Conservation (phyloP, 2,888 invertebrate species). For the Eristalinus sepulchralis region DNA sequence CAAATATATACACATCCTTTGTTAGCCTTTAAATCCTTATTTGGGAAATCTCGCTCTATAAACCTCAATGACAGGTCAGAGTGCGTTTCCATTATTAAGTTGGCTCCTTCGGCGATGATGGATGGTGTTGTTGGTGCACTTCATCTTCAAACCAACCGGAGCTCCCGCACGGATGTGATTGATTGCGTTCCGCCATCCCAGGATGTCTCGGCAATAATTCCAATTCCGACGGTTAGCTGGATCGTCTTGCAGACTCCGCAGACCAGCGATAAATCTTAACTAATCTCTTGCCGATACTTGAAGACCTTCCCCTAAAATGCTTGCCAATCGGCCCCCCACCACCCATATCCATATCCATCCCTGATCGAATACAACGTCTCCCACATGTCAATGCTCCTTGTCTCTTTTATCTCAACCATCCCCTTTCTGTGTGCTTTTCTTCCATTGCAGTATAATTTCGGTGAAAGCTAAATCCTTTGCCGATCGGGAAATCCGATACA, state of each 20-base stretch:
- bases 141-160: not conserved
- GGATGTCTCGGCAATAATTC: not conserved
- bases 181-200: not conserved
- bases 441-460: slow-evolving; percentile 91
- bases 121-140: not conserved
- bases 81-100: not conserved
- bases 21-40: too few species aligned
- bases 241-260: not conserved
- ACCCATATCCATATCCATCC: not conserved
- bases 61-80: not conserved
- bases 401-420: not conserved
- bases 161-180: not conserved
- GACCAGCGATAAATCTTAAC: slow-evolving; percentile 25
- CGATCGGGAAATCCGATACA: slow-evolving; percentile 97
- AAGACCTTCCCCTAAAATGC: not conserved
- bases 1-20: too few species aligned
- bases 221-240: not conserved
- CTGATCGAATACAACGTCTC: slow-evolving; percentile 31
- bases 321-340: not conserved
- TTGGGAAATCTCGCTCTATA: not conserved
- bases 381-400: slow-evolving; percentile 44
- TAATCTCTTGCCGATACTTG: slow-evolving; percentile 33
- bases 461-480: slow-evolving; percentile 99
- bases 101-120: not conserved
- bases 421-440: slow-evolving; percentile 35